Conservation (phyloP, 2,888 invertebrate genomes). For the Eulithis testata region DNA sequence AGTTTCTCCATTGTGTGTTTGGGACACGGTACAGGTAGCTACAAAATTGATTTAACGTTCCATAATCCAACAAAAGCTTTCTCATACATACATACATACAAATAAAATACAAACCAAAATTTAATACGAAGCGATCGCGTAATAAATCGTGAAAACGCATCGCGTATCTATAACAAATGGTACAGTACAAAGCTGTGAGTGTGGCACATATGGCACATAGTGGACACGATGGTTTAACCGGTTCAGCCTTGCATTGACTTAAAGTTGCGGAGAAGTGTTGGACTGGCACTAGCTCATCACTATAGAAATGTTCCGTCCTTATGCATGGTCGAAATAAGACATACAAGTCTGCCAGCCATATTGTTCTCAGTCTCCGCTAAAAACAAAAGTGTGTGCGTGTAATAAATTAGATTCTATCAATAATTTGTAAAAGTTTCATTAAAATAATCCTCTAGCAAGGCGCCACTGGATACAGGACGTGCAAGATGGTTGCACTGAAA, state of each 20-base stretch:
- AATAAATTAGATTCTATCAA: no score
- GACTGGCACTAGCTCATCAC: no score
- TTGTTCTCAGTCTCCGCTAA: no score
- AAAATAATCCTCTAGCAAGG: no score
- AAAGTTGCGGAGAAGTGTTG: no score
- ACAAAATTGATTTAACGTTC: conserved; percentile 39
- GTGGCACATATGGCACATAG: conserved; percentile 12
- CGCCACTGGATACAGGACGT: no score
- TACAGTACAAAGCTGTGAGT: conserved; percentile 4
- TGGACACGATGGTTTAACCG: background rate
- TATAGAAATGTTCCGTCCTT: no score
- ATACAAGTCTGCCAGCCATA: no score
- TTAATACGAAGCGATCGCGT: conserved; percentile 57
- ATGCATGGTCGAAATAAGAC: no score
- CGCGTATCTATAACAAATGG: conserved; percentile 37
- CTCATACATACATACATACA: conserved; percentile 20
- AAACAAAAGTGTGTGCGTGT: no score
- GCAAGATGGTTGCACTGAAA: no score
- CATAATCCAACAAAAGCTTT: conserved; percentile 42
- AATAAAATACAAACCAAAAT: conserved; percentile 54
- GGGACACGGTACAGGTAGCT: background rate
- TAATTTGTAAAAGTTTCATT: no score
- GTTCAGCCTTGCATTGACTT: background rate
- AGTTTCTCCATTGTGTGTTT: background rate
- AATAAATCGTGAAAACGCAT: conserved; percentile 65